Percentiles rank a stretch among this genome's conserved stretches.
phyloP scores from a whole-genome alignment of 1,140 invertebrate species.

The Pogonomyrmex californicus region DNA sequence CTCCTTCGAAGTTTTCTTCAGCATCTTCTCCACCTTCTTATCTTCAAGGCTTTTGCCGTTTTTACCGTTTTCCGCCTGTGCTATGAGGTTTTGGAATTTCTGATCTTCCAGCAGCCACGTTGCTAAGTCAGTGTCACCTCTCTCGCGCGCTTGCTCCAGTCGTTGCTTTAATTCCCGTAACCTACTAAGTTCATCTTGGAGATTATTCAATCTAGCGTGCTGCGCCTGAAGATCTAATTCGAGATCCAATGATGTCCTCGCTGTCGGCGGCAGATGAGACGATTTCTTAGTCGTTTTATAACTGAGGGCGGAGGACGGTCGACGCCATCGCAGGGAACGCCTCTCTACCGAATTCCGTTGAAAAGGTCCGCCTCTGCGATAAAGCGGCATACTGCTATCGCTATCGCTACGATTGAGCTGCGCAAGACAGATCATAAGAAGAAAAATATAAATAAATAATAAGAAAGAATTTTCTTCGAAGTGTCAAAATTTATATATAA shows the following conservation, averaged over 20 bases:
- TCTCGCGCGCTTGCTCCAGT: conserved; percentile 91
- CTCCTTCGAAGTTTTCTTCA: conserved; percentile 95
- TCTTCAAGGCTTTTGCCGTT: conserved; percentile 91
- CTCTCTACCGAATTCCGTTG: conserved; percentile 96
- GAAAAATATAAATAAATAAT: conserved; percentile 3
- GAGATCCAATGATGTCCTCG: conserved; percentile 96
- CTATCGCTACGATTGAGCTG: conserved; percentile 98
- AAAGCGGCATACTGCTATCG: conserved; percentile 98
- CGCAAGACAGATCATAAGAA: conserved; percentile 74
- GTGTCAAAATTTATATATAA: background rate
- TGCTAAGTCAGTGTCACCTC: conserved; percentile 93
- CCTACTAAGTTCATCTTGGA: conserved; percentile 94
- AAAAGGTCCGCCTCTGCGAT: conserved; percentile 93
- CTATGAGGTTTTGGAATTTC: conserved; percentile 93
- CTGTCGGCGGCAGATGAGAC: conserved; percentile 88
- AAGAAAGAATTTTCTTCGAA: background rate
- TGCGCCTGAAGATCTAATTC: conserved; percentile 97
- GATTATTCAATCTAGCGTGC: conserved; percentile 92
- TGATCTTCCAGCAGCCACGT: conserved; percentile 95
- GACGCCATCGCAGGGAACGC: conserved; percentile 93
- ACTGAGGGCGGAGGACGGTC: conserved; percentile 86
- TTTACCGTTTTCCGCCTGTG: conserved; percentile 88
- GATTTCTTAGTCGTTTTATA: conserved; percentile 84
- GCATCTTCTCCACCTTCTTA: conserved; percentile 92
- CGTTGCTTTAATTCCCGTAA: conserved; percentile 93